Evolutionary conservation across 2,797 vertebrate genomes (phyloP).

Genomic region (Sebastes hubbsi): DNA sequence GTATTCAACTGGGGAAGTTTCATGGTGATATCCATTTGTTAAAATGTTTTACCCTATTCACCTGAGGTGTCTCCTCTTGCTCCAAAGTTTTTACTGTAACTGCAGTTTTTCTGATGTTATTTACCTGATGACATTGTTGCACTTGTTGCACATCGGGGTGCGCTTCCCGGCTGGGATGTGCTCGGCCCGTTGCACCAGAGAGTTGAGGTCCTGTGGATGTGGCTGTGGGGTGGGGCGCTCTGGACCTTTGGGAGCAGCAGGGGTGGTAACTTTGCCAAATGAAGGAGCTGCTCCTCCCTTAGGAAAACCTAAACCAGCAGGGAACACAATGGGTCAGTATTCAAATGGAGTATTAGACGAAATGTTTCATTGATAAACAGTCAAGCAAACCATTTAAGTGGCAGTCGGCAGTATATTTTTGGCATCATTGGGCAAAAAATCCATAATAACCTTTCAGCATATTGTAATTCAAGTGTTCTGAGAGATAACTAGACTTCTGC

Average conservation of each 20-base stretch:
- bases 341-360: not conserved
- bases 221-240: conserved; percentile 74
- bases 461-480: too few species aligned
- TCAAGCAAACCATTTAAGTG: not conserved
- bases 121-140: conserved; percentile 94
- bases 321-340: not conserved
- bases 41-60: too few species aligned
- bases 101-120: not conserved
- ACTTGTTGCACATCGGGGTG: conserved; percentile 94
- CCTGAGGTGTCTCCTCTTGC: not conserved
- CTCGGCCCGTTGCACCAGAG: conserved; percentile 92
- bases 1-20: too few species aligned
- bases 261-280: conserved; percentile 83
- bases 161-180: conserved; percentile 94
- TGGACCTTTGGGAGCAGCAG: conserved; percentile 60
- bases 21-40: too few species aligned
- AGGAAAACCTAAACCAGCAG: conserved; percentile 64
- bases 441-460: too few species aligned
- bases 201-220: conserved; percentile 87
- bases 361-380: not conserved
- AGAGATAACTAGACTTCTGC: too few species aligned
- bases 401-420: too few species aligned
- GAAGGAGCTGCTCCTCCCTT: conserved; percentile 76
- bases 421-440: too few species aligned
- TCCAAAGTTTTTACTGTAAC: not conserved